phyloP scores from a whole-genome alignment of 2,797 vertebrate species.

The Sebastes itinus region DNA sequence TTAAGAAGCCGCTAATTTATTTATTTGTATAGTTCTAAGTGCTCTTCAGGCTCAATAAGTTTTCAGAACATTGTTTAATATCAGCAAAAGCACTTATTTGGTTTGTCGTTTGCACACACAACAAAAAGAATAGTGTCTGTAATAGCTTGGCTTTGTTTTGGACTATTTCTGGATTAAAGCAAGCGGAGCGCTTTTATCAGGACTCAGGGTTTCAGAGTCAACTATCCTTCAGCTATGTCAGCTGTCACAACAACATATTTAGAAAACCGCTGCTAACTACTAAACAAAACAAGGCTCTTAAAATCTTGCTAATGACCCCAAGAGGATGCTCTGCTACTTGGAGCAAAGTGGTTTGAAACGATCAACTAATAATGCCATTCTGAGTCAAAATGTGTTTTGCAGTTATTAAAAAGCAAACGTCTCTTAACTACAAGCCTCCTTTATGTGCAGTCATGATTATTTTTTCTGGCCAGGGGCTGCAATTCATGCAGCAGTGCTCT shows the following conservation, averaged over 20 bases:
- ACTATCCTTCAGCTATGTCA: constrained; percentile 57
- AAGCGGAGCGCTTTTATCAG: constrained; percentile 50
- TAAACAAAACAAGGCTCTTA: constrained; percentile 46
- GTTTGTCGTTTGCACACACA: constrained; percentile 24
- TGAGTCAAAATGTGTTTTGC: constrained; percentile 40
- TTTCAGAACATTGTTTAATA: constrained; percentile 14
- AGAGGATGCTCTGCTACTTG: constrained; percentile 30
- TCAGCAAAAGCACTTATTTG: constrained; percentile 20
- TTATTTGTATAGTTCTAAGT: constrained; percentile 4
- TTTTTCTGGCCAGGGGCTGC: constrained; percentile 27
- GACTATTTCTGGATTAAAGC: constrained; percentile 72
- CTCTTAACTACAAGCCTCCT: constrained; percentile 5
- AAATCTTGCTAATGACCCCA: constrained; percentile 39
- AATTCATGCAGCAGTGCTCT: constrained; percentile 14
- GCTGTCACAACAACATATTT: constrained; percentile 60
- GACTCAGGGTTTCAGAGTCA: constrained; percentile 43
- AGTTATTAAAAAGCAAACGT: constrained; percentile 28
- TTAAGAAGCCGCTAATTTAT: constrained; percentile 38
- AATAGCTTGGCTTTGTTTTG: constrained; percentile 38
- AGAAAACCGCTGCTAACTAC: constrained; percentile 50
- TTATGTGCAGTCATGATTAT: constrained; percentile 20
- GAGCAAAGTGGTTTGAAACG: constrained; percentile 41
- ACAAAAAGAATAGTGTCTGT: constrained; percentile 22
- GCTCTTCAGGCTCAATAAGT: constrained; percentile 12
- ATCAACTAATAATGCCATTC: constrained; percentile 39